A percentile compares a stretch with the other conserved stretches of the same genome.
Conservation (phyloP, 2,888 invertebrate genomes). For the Polydrusus tereticollis region DNA sequence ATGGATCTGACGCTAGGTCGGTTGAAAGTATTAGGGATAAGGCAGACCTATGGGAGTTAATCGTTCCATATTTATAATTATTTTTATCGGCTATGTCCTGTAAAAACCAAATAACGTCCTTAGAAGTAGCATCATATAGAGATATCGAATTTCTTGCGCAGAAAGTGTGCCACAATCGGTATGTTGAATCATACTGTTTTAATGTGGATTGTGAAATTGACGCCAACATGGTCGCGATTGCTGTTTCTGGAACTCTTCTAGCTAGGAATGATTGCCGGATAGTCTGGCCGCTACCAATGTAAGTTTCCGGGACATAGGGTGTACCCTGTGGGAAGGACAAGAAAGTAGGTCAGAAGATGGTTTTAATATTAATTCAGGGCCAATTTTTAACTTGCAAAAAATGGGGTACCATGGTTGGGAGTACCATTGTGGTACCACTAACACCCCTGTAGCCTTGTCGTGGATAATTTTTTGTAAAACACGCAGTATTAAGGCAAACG, state of each 20-base stretch:
- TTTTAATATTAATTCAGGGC: constrained; percentile 34
- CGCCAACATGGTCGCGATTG: constrained; percentile 18
- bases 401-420: constrained; percentile 52
- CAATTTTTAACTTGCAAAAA: constrained; percentile 29
- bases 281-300: constrained; percentile 43
- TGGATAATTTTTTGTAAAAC: constrained; percentile 46
- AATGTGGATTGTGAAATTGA: constrained; percentile 20
- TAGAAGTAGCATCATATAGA: neutral
- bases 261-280: constrained; percentile 24
- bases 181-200: constrained; percentile 30
- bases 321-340: constrained; percentile 39
- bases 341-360: constrained; percentile 35
- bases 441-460: constrained; percentile 47
- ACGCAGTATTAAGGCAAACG: constrained; percentile 34
- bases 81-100: constrained; percentile 1
- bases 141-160: constrained; percentile 4
- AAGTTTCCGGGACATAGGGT: constrained; percentile 38
- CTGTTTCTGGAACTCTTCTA: constrained; percentile 21
- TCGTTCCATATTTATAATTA: constrained; percentile 3
- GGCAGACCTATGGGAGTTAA: constrained; percentile 37
- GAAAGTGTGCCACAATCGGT: constrained; percentile 32
- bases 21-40: constrained; percentile 18
- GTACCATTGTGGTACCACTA: constrained; percentile 50
- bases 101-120: constrained; percentile 25
- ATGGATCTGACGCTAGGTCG: constrained; percentile 17